Base-by-base conservation (phyloP, 2,888 invertebrate species). In the Acleris laterana region DNA sequence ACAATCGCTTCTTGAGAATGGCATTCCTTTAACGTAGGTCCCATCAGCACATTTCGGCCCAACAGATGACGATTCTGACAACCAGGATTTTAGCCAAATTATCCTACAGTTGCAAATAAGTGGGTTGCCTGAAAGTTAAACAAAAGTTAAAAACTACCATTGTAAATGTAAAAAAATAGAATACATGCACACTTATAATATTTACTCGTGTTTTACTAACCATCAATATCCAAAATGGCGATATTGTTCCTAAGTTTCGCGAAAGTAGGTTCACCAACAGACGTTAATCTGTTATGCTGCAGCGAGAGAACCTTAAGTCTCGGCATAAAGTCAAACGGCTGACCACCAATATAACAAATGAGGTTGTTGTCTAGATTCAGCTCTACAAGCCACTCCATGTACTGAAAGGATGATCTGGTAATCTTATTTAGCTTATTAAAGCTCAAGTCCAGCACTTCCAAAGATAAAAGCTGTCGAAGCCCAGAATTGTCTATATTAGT, bases 381-480 rank as follows among this genome's bases (percentile, higher is more conserved):
- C 82, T 98, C 97, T 0, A 98, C 96, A 62, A 98, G 89, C 96
- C 97, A 97, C 81, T 97, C 97, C 94, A 98, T 95, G 62, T 95
- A 94, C 69, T 95, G 94, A 71, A 95, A 90, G 0, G 95, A 94
- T 73, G 96, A 94, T 70, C 94, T 95, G n/a, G 95, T 94, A 46
- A 98, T 94, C 74, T 94, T 94, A 22, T 94, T 93, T 25, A 98
- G 89, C 69, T 94, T 95, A 81, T 98, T 98, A 73, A 95, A 95
- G 79, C 97, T 97, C 67, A 98, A 84, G 83, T 98, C 98, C 56
- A 98, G 84, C 6, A 98, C 96, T 89, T 98, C 98, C 61, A 98
- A 88, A 17, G 97, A 97, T 51, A 95, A 94, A 68, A 98, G 88
- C 72, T 95, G 95, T 49, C 94, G 93, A 62, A 97, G 85, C 0